Conservation (phyloP, 2,888 invertebrate genomes). For the Rhorus exstirpatorius region DNA sequence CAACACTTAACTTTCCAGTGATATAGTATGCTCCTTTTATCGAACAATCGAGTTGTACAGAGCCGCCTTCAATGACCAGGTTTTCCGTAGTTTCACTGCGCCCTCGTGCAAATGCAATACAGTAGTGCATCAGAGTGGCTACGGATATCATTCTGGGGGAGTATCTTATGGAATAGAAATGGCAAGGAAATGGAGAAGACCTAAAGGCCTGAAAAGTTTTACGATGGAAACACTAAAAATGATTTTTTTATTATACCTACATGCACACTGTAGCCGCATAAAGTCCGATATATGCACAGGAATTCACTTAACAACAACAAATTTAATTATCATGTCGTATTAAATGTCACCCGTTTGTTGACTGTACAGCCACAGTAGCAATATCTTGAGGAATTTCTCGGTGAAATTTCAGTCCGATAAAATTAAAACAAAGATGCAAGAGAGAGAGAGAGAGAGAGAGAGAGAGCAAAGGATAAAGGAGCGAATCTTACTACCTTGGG, state of each 20-base stretch:
- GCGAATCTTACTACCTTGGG: slow-evolving; percentile 2
- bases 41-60: too few relatives aligned
- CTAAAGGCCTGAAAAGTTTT: too few relatives aligned
- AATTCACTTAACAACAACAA: slow-evolving; percentile 17
- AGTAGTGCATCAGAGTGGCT: too few relatives aligned
- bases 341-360: slow-evolving; percentile 17
- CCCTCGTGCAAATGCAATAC: too few relatives aligned
- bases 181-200: too few relatives aligned
- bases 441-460: neutral
- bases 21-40: too few relatives aligned
- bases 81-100: too few relatives aligned
- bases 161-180: too few relatives aligned
- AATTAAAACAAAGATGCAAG: slow-evolving; percentile 46
- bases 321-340: slow-evolving; percentile 25
- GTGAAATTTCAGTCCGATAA: slow-evolving; percentile 59
- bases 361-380: slow-evolving; percentile 13
- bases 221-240: too few relatives aligned
- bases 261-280: neutral
- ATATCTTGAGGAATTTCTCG: slow-evolving; percentile 53
- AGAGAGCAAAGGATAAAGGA: slow-evolving; percentile 3
- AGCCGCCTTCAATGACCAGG: too few relatives aligned
- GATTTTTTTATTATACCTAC: neutral
- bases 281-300: neutral
- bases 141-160: too few relatives aligned
- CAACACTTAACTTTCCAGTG: too few relatives aligned